A percentile compares a stretch with the other conserved stretches of the same genome.
phyloP scores from a whole-genome alignment of 2,113 vertebrate species.

The Phodopus roborovskii region DNA sequence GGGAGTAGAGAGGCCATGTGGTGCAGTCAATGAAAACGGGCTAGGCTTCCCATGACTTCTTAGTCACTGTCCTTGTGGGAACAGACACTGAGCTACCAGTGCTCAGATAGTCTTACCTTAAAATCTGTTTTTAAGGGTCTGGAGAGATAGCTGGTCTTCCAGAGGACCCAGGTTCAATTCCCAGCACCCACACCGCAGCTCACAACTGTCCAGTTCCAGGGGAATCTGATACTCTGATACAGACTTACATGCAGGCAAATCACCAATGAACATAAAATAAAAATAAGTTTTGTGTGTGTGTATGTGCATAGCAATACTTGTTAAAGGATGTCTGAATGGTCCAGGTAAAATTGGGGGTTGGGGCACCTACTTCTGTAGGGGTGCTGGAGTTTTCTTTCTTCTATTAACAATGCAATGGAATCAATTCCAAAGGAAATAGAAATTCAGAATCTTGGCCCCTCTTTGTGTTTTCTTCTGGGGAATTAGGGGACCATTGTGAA shows the following conservation, averaged over 20 bases:
- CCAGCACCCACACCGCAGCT: not conserved
- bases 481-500: not conserved
- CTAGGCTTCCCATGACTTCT: too few relatives aligned
- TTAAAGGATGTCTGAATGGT: not conserved
- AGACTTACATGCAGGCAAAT: not conserved
- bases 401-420: not conserved
- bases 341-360: not conserved
- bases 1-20: not conserved
- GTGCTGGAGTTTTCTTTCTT: not conserved
- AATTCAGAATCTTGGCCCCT: not conserved
- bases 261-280: not conserved
- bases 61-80: accelerated
- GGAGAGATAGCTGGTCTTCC: not conserved
- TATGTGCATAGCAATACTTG: too few relatives aligned
- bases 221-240: not conserved
- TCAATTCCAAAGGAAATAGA: not conserved
- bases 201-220: not conserved
- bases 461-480: not conserved
- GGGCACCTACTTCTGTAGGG: not conserved
- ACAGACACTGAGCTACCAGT: accelerated
- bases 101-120: not conserved
- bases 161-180: not conserved
- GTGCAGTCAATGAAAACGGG: too few relatives aligned
- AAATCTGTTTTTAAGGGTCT: not conserved
- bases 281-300: not conserved